Base-by-base conservation (phyloP, 2,113 vertebrate species). In the Heterotilapia buettikoferi region DNA sequence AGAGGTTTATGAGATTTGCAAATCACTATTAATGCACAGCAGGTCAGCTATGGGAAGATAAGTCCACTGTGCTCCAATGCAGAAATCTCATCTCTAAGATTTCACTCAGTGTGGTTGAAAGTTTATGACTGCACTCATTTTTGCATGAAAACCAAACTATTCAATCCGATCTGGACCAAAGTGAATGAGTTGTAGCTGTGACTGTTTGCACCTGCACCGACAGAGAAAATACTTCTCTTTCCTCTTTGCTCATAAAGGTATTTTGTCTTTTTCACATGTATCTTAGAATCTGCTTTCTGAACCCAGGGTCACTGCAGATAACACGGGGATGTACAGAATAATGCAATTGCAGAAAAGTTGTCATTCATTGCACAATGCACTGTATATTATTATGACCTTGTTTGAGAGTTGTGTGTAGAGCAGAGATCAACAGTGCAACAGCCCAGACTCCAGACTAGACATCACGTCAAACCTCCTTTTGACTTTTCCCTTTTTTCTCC, bases 401-500 rank as follows among this genome's bases (percentile, higher is more conserved):
- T 90, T 86, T 83, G 82, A 85, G 90, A 88, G 86, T 80, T 88
- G 88, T 50, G 56, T 84, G 83, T 83, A 87, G 85, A 85, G 71
- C 79, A 21, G 84, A 86, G 88, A 90, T 91, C 88, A 93, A 87
- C 85, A 76, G 86, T 84, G 47, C 68, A 90, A 84, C 84, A 87
- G 40, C 61, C 71, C 38, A 86, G 86, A 87, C 73, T 87, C 36
- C 29, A 80, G 82, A 92, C 83, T 10, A 91, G 88, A 89, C 89
- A 85, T 88, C 90, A 84, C 90, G 57, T 92, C 92, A 86, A 88
- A 78, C 80, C 85, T 80, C 83, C 87, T 85, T 92, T 89, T 84
- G 88, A 91, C 88, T 89, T 84, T 80, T 76, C 31, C 71, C 63
- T 89, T 83, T 87, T 89, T 78, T 36, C 45, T 52, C 80, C 50